phyloP scores from a whole-genome alignment of 1,140 invertebrate genomes.

The Arion vulgaris region DNA sequence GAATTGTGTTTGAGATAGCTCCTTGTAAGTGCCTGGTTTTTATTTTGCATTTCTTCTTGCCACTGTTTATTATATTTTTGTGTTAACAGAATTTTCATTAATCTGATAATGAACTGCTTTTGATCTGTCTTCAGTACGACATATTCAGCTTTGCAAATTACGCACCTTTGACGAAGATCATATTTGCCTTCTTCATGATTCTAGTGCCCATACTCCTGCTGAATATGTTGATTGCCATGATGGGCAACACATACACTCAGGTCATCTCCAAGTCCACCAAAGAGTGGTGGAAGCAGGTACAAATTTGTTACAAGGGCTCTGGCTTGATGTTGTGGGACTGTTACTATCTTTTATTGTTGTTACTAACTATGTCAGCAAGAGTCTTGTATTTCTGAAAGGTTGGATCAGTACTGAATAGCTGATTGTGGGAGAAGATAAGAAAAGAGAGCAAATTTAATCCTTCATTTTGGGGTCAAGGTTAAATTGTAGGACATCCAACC shows the following conservation, averaged over 20 bases:
- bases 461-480: too few relatives aligned
- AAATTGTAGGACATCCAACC: too few relatives aligned
- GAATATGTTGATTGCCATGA: conserved; percentile 77
- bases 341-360: not conserved
- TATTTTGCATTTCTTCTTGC: too few relatives aligned
- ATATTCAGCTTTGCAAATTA: conserved; percentile 91
- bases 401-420: not conserved
- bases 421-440: too few relatives aligned
- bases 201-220: conserved; percentile 90
- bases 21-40: too few relatives aligned
- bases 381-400: not conserved
- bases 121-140: conserved; percentile 82
- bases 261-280: conserved; percentile 98
- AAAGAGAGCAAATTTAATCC: too few relatives aligned
- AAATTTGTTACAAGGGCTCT: too few relatives aligned
- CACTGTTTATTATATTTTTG: too few relatives aligned
- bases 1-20: too few relatives aligned
- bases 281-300: conserved; percentile 97
- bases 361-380: not conserved
- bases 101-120: not conserved
- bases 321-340: too few relatives aligned
- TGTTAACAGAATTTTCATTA: too few relatives aligned
- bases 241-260: conserved; percentile 76
- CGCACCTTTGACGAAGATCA: conserved; percentile 90
- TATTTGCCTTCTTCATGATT: conserved; percentile 98